A percentile compares a stretch with the other conserved stretches of the same genome.
Evolutionary conservation across 2,888 invertebrate species (phyloP).

Genomic region (Crossocerus cetratus): DNA sequence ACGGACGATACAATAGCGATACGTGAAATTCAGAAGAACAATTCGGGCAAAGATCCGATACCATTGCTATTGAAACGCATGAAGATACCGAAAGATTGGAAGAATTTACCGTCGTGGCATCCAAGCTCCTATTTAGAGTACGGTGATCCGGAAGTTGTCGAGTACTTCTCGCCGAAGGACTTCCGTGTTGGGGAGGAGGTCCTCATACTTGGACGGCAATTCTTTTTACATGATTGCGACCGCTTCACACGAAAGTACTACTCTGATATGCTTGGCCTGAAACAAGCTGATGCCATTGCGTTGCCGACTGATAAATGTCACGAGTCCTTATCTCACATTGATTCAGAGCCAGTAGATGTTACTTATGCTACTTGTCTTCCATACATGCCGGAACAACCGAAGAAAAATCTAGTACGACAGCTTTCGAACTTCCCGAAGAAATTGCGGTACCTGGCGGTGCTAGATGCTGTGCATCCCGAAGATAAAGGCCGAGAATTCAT

Average conservation of each 20-base stretch:
- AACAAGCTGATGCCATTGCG: constrained; percentile 75
- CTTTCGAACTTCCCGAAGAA: constrained; percentile 82
- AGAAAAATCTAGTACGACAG: constrained; percentile 85
- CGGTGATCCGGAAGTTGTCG: constrained; percentile 84
- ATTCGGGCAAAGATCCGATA: constrained; percentile 88
- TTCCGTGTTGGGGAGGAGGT: constrained; percentile 84
- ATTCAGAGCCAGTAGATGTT: constrained; percentile 82
- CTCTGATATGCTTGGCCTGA: constrained; percentile 79
- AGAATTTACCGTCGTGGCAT: constrained; percentile 81
- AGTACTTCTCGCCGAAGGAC: constrained; percentile 88
- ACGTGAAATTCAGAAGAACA: constrained; percentile 84
- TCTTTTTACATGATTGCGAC: constrained; percentile 89
- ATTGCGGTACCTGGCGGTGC: constrained; percentile 85
- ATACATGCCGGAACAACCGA: constrained; percentile 85
- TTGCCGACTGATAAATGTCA: constrained; percentile 40
- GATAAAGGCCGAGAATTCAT: constrained; percentile 87
- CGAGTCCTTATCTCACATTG: constrained; percentile 81
- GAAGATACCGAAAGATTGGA: constrained; percentile 87
- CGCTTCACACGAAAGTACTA: constrained; percentile 88
- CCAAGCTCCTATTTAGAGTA: constrained; percentile 85
- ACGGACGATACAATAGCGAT: constrained; percentile 90
- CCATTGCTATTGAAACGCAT: constrained; percentile 86
- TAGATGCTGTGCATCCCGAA: constrained; percentile 89
- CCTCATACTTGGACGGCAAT: constrained; percentile 83
- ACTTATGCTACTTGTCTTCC: constrained; percentile 85